Evolutionary conservation across 2,797 vertebrate genomes (phyloP), one percentile per base, ranked within the genome.

Genomic region (Hemibagrus guttatus): DNA sequence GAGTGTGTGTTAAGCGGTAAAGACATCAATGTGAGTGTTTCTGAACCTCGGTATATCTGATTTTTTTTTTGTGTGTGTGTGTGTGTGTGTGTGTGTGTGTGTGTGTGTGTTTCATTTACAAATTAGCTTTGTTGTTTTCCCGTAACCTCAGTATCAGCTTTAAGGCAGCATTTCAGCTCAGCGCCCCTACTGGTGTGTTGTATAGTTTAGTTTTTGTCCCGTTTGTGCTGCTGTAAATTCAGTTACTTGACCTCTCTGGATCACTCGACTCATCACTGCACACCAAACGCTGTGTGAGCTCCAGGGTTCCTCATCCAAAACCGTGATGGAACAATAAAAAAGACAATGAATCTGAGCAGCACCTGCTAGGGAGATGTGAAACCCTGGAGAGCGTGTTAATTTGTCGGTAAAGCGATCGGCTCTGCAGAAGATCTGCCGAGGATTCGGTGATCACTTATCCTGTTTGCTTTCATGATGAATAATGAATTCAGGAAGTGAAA

Each of bases 1-100:
- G 98, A 99, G 90, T 99, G 98, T 68, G 95, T 99, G 85, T 94
- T 99, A 87, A 98, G 97, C 0, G 98, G 98, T 93, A 99, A 99
- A 93, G 98, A 99, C 85, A 96, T 96, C 93, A 97, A 97, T 0
- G 98, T 99, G 94, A 98, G 98, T 97, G 91, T 1, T 0, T 28
- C 6, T 35, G n/a, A 31, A 13, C 4, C 23, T 14, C 3, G 5
- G 16, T n/a, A 23, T 49, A 31, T 66, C 26, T 82, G 35, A 6
- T 75, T 9, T 49, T n/a, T n/a, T n/a, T n/a, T n/a, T 12, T 59
- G 9, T 61, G 4, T 79, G 52, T 79, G 31, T 39, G 54, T 58
- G 76, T 79, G 54, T 78, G 74, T 76, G n/a, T 54, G 74, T 76
- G 72, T 75, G 72, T 75, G 72, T 75, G 72, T 54, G 49, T 76